phyloP scores from a whole-genome alignment of 2,113 vertebrate genomes.

The Genyomyrus donnyi region DNA sequence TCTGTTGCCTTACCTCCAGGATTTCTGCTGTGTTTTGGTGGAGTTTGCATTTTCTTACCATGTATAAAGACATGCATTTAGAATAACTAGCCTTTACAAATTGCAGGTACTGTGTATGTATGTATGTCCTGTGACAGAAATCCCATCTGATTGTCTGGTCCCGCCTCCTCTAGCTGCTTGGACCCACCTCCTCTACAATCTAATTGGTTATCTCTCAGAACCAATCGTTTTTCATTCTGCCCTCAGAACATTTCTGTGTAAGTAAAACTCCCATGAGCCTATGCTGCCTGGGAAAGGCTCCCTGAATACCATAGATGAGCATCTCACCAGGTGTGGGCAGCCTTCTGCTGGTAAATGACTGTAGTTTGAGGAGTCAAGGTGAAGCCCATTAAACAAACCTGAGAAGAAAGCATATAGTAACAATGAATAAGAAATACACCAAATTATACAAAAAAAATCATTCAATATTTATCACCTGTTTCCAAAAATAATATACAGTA shows the following conservation, averaged over 20 bases:
- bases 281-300: not conserved
- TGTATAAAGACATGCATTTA: not conserved
- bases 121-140: not conserved
- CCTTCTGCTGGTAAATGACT: conserved; percentile 16
- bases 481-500: not conserved
- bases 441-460: not conserved
- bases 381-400: conserved; percentile 39
- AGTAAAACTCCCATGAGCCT: not conserved
- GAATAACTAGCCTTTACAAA: not conserved
- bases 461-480: not conserved
- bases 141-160: no score
- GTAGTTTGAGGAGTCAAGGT: conserved; percentile 8
- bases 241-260: not conserved
- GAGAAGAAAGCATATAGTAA: not conserved
- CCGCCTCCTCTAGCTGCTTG: no score
- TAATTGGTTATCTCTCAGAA: no score
- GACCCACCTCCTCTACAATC: no score
- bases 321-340: conserved; percentile 34
- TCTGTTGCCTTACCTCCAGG: not conserved
- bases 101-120: not conserved
- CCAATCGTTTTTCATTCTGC: not conserved
- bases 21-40: not conserved
- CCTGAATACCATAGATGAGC: not conserved
- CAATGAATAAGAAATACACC: not conserved
- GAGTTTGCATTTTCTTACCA: not conserved